These are phyloP conservation scores for Tragelaphus imberbis DNA, from an alignment of 2,113 vertebrate genomes.

Conservation along the genomic window DNA sequence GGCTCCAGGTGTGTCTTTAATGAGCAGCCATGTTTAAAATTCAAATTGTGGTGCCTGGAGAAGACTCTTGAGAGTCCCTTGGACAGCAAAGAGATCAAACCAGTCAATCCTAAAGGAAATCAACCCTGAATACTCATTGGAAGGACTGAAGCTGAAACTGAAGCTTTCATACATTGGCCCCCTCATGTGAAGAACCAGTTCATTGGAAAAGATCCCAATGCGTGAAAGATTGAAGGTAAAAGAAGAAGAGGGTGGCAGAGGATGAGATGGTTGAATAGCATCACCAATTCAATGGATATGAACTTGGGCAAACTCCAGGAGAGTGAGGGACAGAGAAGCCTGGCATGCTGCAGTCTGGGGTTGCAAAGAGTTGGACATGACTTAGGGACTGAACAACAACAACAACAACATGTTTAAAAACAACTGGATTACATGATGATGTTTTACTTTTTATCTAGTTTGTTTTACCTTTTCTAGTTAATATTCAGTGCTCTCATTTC, in stretches of 20 bases:
- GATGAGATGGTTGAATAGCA: neutral
- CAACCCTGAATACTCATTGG: neutral
- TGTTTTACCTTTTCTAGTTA: neutral
- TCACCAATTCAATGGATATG: neutral
- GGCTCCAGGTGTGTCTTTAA: neutral
- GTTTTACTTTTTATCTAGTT: neutral
- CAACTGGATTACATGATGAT: neutral
- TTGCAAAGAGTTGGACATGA: neutral
- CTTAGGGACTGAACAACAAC: neutral
- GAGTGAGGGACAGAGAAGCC: neutral
- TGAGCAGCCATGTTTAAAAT: neutral
- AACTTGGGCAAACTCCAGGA: neutral
- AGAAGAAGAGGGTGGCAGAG: neutral
- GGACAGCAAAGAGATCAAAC: neutral
- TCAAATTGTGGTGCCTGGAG: neutral
- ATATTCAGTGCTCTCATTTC: neutral
- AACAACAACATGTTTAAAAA: neutral
- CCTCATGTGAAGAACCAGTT: neutral
- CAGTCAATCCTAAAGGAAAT: neutral
- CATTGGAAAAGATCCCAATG: neutral
- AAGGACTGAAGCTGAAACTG: neutral
- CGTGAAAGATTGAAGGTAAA: neutral
- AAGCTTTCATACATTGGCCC: neutral
- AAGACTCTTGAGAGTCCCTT: neutral
- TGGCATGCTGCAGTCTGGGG: neutral